Percentiles rank a stretch among this genome's conserved stretches.
These are phyloP conservation scores for Reticulitermes speratus DNA, from an alignment of 1,140 invertebrate genomes.

Conservation along the genomic window DNA sequence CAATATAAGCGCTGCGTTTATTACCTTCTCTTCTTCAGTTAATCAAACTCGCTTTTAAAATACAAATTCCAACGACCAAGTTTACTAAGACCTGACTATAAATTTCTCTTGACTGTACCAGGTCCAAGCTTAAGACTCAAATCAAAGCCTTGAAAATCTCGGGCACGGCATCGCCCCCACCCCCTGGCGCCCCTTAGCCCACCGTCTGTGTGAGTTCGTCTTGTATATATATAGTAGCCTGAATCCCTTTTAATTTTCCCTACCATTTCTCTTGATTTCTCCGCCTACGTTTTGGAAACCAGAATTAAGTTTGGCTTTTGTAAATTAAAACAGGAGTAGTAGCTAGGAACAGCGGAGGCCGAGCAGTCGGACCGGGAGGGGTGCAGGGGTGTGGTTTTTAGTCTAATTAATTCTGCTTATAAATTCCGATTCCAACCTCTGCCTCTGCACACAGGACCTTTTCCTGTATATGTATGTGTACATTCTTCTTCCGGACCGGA, in stretches of 20 bases:
- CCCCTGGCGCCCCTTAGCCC: background rate
- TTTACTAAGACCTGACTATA: background rate
- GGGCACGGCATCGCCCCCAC: slow-evolving; percentile 14
- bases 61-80: background rate
- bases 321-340: slow-evolving; percentile 51
- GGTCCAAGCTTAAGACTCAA: slow-evolving; percentile 29
- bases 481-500: background rate
- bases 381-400: slow-evolving; percentile 47
- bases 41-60: too few species aligned
- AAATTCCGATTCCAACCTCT: slow-evolving; percentile 49
- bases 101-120: background rate
- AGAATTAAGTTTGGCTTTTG: slow-evolving; percentile 55
- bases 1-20: too few species aligned
- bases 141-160: slow-evolving; percentile 26
- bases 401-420: slow-evolving; percentile 54
- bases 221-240: slow-evolving; percentile 35
- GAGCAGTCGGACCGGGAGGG: slow-evolving; percentile 11
- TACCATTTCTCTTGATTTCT: slow-evolving; percentile 53
- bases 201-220: background rate
- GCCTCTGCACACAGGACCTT: slow-evolving; percentile 14
- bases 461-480: background rate
- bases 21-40: too few species aligned
- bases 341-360: background rate
- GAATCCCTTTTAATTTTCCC: slow-evolving; percentile 53
- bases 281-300: slow-evolving; percentile 42